Evolutionary conservation across 2,888 invertebrate species (phyloP), one percentile per base, ranked within the genome.

Genomic region (Lepidochrysops patricia): DNA sequence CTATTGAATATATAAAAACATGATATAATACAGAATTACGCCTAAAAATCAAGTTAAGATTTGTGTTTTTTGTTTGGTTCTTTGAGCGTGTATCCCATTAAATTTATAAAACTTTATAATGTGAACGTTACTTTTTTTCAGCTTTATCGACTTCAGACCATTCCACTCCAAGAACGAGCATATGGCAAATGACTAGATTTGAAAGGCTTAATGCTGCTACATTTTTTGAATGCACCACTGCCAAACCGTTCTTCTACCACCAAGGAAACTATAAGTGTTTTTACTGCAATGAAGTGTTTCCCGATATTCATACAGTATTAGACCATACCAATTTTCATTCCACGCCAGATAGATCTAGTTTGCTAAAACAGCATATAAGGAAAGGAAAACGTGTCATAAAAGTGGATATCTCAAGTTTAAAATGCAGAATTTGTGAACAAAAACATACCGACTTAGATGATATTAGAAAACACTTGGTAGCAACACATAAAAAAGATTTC

Each of bases 201-300:
- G 88, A 88, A 68, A 70, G 88, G 56, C 79, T 84, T 66, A 88
- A 88, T 66, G 88, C 87, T 6, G 87, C 88, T 0, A 82, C 82
- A 0, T 84, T 87, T 66, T 66, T 89, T 27, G 84, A 87, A 65
- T 71, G 65, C 66, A 86, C 87, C 0, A 84, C 83, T 1, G 72
- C 84, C 64, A 82, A 77, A 64, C 88, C 88, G 0, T 89, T 89
- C 66, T 82, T 78, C 72, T 88, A 85, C 61, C 84, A 86, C 49
- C 86, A 88, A 69, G 87, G 85, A 0, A 88, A 82, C 70, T 89
- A 84, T 65, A 88, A 87, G 68, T 89, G 88, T 62, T 88, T 89
- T 66, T 89, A 85, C 64, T 89, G 88, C 70, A 74, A 79, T 9
- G 78, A 84, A 70, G 72, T 85, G 0, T 89, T 82, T 52, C 83